Percentiles rank a stretch among this genome's conserved stretches.
Evolutionary conservation across 2,888 invertebrate species (phyloP).

Genomic region (Stenichneumon culpator): DNA sequence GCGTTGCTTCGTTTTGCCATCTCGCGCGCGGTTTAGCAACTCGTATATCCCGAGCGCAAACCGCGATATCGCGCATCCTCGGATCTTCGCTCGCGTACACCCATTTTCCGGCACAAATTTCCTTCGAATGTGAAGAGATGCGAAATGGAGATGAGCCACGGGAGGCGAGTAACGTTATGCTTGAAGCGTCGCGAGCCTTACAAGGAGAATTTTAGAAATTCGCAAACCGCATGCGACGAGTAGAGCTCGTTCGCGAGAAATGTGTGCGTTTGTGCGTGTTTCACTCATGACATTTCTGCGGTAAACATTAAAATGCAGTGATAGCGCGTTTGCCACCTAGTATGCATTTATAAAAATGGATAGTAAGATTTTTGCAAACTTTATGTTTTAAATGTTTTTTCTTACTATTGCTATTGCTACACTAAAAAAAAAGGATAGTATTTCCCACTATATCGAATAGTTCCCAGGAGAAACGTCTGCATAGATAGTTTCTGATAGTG

Average conservation of each 20-base stretch:
- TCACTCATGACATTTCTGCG: constrained; percentile 42
- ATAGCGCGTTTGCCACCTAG: neutral
- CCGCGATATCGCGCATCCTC: constrained; percentile 58
- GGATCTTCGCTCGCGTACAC: constrained; percentile 45
- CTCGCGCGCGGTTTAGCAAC: constrained; percentile 59
- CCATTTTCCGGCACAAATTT: constrained; percentile 68
- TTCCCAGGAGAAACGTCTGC: no score
- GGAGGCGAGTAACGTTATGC: constrained; percentile 29
- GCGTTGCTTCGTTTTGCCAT: constrained; percentile 47
- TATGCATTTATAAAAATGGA: neutral
- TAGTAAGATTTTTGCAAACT: neutral
- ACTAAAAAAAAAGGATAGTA: no score
- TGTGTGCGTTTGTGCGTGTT: neutral
- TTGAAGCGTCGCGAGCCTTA: constrained; percentile 41
- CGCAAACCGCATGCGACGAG: constrained; percentile 28
- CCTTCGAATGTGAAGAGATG: constrained; percentile 35
- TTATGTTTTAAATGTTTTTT: neutral
- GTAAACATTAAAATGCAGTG: constrained; percentile 30
- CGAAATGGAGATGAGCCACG: constrained; percentile 49
- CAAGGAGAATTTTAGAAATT: constrained; percentile 67
- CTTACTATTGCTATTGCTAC: no score
- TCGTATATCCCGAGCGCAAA: constrained; percentile 41
- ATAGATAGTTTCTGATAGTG: no score
- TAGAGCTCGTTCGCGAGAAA: constrained; percentile 14
- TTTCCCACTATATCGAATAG: no score